Evolutionary conservation across 1,140 invertebrate species (phyloP).

Genomic region (Diachasmimorpha longicaudata): DNA sequence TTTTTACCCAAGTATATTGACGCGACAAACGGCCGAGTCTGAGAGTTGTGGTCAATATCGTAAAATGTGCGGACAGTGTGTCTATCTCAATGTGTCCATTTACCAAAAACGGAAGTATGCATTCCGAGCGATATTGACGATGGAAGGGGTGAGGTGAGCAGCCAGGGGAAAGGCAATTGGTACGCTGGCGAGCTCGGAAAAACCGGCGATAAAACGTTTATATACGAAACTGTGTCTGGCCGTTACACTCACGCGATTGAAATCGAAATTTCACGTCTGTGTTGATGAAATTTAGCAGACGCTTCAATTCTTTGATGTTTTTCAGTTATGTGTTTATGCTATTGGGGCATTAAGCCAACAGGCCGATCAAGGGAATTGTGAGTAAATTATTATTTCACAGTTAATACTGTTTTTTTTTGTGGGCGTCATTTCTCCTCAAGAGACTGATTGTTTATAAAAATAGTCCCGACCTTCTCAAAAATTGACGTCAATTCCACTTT

Average conservation of each 20-base stretch:
- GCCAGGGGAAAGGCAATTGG: not conserved
- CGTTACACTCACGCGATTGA: not conserved
- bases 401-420: too few relatives aligned
- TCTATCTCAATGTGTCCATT: not conserved
- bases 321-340: too few relatives aligned
- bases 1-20: not conserved
- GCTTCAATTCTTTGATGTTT: not conserved
- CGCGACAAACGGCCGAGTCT: not conserved
- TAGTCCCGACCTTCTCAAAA: too few relatives aligned
- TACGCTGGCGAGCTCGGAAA: not conserved
- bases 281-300: not conserved
- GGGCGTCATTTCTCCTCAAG: too few relatives aligned
- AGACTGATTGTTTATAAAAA: too few relatives aligned
- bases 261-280: not conserved
- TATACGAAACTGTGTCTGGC: not conserved
- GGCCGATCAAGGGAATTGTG: not conserved
- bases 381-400: not conserved
- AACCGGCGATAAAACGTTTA: not conserved
- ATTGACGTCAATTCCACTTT: too few relatives aligned
- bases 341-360: not conserved
- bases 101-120: not conserved
- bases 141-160: not conserved
- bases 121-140: not conserved
- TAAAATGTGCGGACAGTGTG: not conserved
- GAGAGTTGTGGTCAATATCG: not conserved